Base-by-base conservation (phyloP, 1,140 invertebrate species). In the Conus betulinus region DNA sequence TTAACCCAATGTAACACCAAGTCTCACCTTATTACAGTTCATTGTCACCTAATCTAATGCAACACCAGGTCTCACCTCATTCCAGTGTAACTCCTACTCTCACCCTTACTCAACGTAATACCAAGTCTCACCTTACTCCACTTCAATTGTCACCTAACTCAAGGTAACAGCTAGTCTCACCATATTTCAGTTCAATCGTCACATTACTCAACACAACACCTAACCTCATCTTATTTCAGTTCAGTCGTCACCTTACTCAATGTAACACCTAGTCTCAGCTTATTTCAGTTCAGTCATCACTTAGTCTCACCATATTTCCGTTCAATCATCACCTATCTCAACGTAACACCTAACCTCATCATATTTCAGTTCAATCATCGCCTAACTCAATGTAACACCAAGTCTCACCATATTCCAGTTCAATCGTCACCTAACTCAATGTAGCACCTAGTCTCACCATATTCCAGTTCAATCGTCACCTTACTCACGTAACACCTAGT, bases 331-430 rank as follows among this genome's bases (percentile, higher is more conserved):
- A 99, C 89, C 99, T 96, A 0, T 2, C 8, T 8, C 57, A 60
- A 60, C 98, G 98, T 51, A 96, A 96, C 74, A 97, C 39, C 39
- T 97, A 0, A 98, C 96, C 82, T 98, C 97, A 97, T 97, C 99
- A 93, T 98, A 98, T 94, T 97, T 98, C 93, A 5, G 6, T 71
- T 71, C 20, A 23, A 0, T 20, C 23, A 1, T 71, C 67, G 2
- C 67, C 17, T 20, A 2, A 39, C 39, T 39, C 39, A 39, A 11
- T 4, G 60, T 63, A 20, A 63, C 39, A 39, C 39, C 39, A 1
- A 39, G 39, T 39, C 60, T 13, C 10, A 63, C 60, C 60, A 13
- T 63, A 20, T 63, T 63, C 60, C 60, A 63, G 60, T 39, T 39
- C 39, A 39, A 3, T 39, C 39, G 39, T 39, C 39, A 39, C 39